Base-by-base conservation (phyloP, 1,140 invertebrate species). In the Spodoptera litura region DNA sequence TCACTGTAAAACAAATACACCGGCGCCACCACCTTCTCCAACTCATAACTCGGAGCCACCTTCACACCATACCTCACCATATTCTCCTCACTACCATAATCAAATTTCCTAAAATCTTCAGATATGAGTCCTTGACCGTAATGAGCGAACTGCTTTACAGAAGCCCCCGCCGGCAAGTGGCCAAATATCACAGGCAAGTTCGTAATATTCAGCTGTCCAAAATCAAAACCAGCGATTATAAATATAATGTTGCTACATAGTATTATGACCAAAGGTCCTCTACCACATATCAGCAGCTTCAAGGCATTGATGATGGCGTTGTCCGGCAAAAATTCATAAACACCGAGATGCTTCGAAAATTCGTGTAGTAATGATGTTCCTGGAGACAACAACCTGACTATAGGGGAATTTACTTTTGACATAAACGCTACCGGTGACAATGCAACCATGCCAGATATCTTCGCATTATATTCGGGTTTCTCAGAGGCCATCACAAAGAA, bases 151-250 rank as follows among this genome's bases (percentile, higher is more conserved):
- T 98, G 97, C 84, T 97, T 96, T 59, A 96, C 96, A 0, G 97
- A 97, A 0, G 97, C 96, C 13, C 98, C 98, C 8, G 97, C 96
- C 0, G 98, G 98, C 27, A 95, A 95, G 85, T 98, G 97, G 0
- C 96, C 95, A 53, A 97, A 93, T 77, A 98, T 96, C 0, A 98
- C 96, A 0, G 97, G 96, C 1, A 97, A 84, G 87, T 97, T 95
- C 0, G 96, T 96, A 94, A 87, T 79, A 55, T 91, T 89, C 15
- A 90, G 35, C 52, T 91, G 88, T 9, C 66, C 81, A 31, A 85
- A 85, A 61, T 85, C 88, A 35, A 88, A 87, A n/a, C 90, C 90
- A n/a, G 78, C 27, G 0, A 77, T 64, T 15, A 90, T 49, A 44
- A 89, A 87, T 20, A 88, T 44, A 0, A 84, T 35, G 59, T 88